A percentile compares a stretch with the other conserved stretches of the same genome.
These are phyloP conservation scores for Eubasilissa splendida DNA, from an alignment of 2,888 invertebrate species.

Conservation along the genomic window DNA sequence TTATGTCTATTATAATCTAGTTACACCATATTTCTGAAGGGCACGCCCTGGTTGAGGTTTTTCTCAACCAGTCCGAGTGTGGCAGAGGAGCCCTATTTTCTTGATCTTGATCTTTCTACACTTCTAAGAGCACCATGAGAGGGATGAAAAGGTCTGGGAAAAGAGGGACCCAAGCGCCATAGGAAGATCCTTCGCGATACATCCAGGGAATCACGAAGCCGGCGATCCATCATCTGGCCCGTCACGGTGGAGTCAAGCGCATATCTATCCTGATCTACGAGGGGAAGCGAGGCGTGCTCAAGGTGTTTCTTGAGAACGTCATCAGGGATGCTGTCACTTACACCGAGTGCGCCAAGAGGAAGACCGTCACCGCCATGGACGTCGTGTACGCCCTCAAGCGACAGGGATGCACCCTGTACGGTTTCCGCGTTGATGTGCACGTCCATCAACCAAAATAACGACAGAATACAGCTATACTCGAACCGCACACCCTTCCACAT, in stretches of 20 bases:
- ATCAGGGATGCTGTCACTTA: conserved; percentile 71
- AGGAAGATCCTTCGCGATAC: conserved; percentile 78
- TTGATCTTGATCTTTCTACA: too few species aligned
- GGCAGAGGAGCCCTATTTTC: too few species aligned
- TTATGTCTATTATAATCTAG: too few species aligned
- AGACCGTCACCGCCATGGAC: conserved; percentile 78
- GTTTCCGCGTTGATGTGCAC: conserved; percentile 65
- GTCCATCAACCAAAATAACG: too few species aligned
- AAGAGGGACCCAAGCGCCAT: conserved; percentile 81
- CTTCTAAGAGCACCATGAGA: neutral
- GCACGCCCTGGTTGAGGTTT: too few species aligned
- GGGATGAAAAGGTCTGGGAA: conserved; percentile 76
- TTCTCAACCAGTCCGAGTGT: too few species aligned
- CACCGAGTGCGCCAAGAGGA: conserved; percentile 75
- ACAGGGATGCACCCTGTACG: conserved; percentile 65
- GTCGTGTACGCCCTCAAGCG: conserved; percentile 73
- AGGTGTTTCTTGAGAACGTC: conserved; percentile 28
- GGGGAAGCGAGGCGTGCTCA: conserved; percentile 60
- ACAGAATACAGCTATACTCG: too few species aligned
- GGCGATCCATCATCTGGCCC: neutral
- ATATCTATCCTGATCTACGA: conserved; percentile 65
- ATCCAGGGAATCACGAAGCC: neutral
- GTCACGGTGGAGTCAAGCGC: conserved; percentile 5
- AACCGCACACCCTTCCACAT: too few species aligned
- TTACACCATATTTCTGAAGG: too few species aligned